These are phyloP conservation scores for Anastrepha ludens DNA, from an alignment of 1,140 invertebrate genomes.

Conservation along the genomic window DNA sequence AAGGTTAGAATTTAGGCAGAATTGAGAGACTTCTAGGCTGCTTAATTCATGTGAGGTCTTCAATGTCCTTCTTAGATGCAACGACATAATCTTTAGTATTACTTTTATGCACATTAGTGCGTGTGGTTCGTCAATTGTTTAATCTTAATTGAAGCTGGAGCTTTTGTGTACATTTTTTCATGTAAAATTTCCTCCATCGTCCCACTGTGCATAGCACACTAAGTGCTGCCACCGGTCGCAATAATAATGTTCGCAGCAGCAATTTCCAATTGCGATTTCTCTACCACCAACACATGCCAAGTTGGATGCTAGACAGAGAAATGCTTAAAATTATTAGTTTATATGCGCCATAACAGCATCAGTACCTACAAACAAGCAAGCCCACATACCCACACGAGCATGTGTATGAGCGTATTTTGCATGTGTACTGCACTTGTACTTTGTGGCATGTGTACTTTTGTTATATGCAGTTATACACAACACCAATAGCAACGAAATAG, in stretches of 20 bases:
- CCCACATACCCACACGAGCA: background rate
- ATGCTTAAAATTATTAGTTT: slow-evolving; percentile 52
- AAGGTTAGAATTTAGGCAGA: too few species aligned
- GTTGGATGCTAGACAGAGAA: background rate
- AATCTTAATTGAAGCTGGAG: too few species aligned
- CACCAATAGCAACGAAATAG: background rate
- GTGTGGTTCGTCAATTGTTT: too few species aligned
- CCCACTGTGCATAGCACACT: background rate
- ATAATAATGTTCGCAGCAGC: slow-evolving; percentile 11
- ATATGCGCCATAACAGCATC: slow-evolving; percentile 44
- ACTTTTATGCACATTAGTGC: too few species aligned
- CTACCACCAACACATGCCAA: slow-evolving; percentile 29
- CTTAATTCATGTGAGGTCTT: too few species aligned
- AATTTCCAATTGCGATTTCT: slow-evolving; percentile 49
- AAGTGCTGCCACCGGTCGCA: background rate
- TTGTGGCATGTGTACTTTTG: slow-evolving; percentile 11
- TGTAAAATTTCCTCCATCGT: too few species aligned
- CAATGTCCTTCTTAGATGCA: too few species aligned
- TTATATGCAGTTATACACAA: background rate
- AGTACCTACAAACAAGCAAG: background rate
- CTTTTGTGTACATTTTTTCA: too few species aligned
- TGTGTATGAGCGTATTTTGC: background rate
- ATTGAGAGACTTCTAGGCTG: too few species aligned
- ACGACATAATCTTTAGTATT: too few species aligned
- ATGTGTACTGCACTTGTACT: background rate